Base-by-base conservation (phyloP, 2,113 vertebrate genomes). In the Tor tambroides region DNA sequence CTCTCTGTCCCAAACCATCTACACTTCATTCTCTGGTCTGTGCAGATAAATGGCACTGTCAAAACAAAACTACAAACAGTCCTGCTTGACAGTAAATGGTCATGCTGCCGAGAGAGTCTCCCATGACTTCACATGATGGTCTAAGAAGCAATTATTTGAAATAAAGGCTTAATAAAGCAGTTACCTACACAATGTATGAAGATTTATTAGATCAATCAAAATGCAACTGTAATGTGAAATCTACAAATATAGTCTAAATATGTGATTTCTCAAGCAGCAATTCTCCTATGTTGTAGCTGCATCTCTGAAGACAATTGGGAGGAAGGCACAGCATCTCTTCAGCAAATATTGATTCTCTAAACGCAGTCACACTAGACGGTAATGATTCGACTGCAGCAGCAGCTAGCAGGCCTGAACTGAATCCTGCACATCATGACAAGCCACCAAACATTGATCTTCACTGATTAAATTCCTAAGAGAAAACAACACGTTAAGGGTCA, bases 331-430 rank as follows among this genome's bases (percentile, higher is more conserved):
- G 41, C 38, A 28, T 76, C 35, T 79, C 59, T n/a, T 61, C 35
- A 61, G 46, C 35, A 61, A 76, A 46, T 78, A 89, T 65, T 78
- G 84, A 89, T 82, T 43, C 14, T 32, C 17, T 77, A 76, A 82
- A 71, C 17, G 59, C 71, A 12, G 54, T 32, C n/a, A 12, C 32
- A 77, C 32, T 51, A 23, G n/a, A 80, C 2, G 2, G 51, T 32
- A 80, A 86, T 80, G 69, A 79, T 78, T 67, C 12, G 28, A 46
- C 49, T 72, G 65, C 74, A 78, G 87, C 54, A 43, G 35, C 38
- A 72, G 19, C 19, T 26, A 38, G 28, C 12, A 15, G 49, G 80
- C 30, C 59, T 65, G 35, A 65, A 81, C 54, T 35, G 26, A 79
- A 87, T 26, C 32, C 5, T 54, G 23, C 28, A 49, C 32, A n/a